Evolutionary conservation across 2,113 vertebrate genomes (phyloP).

Genomic region (Forbesichthys papilliferus): DNA sequence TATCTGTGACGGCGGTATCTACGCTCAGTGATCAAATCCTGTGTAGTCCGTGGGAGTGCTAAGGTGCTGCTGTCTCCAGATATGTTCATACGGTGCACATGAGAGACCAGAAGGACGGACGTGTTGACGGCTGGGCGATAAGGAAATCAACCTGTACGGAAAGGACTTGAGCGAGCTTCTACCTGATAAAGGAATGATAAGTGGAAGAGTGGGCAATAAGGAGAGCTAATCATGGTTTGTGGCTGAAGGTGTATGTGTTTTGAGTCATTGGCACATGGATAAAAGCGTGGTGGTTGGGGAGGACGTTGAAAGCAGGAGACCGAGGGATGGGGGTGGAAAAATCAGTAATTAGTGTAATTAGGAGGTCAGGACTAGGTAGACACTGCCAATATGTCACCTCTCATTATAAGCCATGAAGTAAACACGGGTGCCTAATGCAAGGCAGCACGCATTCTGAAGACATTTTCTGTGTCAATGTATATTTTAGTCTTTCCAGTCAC

Average conservation of each 20-base stretch:
- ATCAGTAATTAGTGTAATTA: constrained; percentile 80
- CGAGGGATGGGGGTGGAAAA: constrained; percentile 54
- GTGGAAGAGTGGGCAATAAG: not conserved
- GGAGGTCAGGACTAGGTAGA: constrained; percentile 70
- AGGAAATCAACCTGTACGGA: not conserved
- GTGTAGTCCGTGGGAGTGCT: too few relatives aligned
- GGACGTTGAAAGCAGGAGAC: constrained; percentile 32
- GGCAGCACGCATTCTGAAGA: constrained; percentile 66
- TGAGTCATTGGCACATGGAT: constrained; percentile 5
- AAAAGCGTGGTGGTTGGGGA: constrained; percentile 15
- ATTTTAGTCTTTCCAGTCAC: constrained; percentile 62
- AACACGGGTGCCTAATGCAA: constrained; percentile 71
- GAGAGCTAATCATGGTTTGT: not conserved
- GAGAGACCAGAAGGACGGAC: too few relatives aligned
- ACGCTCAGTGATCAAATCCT: too few relatives aligned
- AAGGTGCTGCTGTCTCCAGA: too few relatives aligned
- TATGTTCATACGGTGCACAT: too few relatives aligned
- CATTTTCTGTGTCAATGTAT: constrained; percentile 66
- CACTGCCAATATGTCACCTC: constrained; percentile 80
- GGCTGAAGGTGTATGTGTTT: not conserved
- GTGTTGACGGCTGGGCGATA: not conserved
- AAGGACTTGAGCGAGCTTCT: too few relatives aligned
- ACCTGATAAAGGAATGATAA: not conserved
- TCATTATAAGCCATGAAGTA: constrained; percentile 75
- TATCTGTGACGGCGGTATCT: too few relatives aligned